Evolutionary conservation across 2,888 invertebrate species (phyloP), one percentile per base, ranked within the genome.

Genomic region (Ophion costatus): DNA sequence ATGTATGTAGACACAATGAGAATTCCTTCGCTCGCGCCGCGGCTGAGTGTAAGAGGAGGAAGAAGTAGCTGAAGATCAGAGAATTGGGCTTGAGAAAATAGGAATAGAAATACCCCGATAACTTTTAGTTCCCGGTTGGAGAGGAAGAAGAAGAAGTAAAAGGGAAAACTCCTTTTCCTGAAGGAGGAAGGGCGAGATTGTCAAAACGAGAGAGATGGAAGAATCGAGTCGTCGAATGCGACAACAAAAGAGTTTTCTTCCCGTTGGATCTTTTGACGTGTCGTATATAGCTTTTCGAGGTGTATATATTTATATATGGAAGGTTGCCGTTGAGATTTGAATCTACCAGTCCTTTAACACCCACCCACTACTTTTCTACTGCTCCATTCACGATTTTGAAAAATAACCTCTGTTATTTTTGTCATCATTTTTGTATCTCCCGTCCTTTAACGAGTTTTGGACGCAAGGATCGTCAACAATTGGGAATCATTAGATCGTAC

Each of bases 221-320:
- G 56, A 56, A 69, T 56, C 57, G 57, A 38, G 63, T 80, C 76
- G 42, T 70, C 82, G 85, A 73, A 75, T 73, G 56, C 42, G 29
- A 76, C 82, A 24, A 85, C 80, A 85, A 85, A 80, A 82, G 85
- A 74, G n/a, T 80, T 80, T 85, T 77, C 33, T 80, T 85, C 38
- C 63, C 74, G 77, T 80, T 80, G 67, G 14, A 38, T 69, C 82
- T 73, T 66, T 59, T 64, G 73, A 85, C 71, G 67, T 66, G 45
- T 75, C 59, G 75, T 57, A 59, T 57, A 69, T 29, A 80, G 33
- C 45, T 45, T 67, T 64, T 83, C 66, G 70, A 70, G 64, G 64
- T 69, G 64, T 69, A 70, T 29, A 29, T 61, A 29, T 67, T 29
- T 22, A 20, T 22, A 20, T 22, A 59, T 59, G 20, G 20, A 22